A percentile compares a stretch with the other conserved stretches of the same genome.
phyloP scores from a whole-genome alignment of 1,140 invertebrate species.

The Centruroides sculpturatus region DNA sequence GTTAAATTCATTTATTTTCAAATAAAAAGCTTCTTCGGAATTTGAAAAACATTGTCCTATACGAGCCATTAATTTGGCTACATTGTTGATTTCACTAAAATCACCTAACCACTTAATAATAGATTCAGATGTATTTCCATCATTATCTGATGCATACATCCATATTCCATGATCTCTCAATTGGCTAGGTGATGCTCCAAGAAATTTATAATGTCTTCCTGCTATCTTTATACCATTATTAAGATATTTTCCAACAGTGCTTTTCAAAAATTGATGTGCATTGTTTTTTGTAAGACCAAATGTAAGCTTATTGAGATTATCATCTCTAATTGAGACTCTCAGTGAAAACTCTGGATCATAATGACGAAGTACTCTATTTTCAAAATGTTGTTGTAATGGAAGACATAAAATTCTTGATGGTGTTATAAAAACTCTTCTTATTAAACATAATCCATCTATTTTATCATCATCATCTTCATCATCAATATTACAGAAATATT shows the following conservation, averaged over 20 bases:
- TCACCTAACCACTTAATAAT: constrained; percentile 21
- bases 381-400: constrained; percentile 10
- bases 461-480: not conserved
- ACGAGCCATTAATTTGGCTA: constrained; percentile 24
- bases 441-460: constrained; percentile 6
- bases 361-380: constrained; percentile 11
- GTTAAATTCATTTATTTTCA: constrained; percentile 43
- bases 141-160: constrained; percentile 20
- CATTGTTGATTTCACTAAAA: constrained; percentile 19
- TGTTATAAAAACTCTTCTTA: constrained; percentile 12
- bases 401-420: constrained; percentile 6
- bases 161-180: constrained; percentile 25
- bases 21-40: constrained; percentile 52
- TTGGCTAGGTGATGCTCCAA: constrained; percentile 23
- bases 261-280: not conserved
- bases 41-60: constrained; percentile 38
- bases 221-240: constrained; percentile 12
- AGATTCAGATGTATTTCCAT: constrained; percentile 11
- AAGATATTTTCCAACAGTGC: constrained; percentile 4
- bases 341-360: constrained; percentile 10
- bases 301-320: constrained; percentile 12
- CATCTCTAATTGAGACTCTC: constrained; percentile 12
- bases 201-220: constrained; percentile 20
- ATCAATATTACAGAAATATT: constrained; percentile 7
- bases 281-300: not conserved